phyloP scores from a whole-genome alignment of 2,888 invertebrate genomes.

The Cephalotes varians region DNA sequence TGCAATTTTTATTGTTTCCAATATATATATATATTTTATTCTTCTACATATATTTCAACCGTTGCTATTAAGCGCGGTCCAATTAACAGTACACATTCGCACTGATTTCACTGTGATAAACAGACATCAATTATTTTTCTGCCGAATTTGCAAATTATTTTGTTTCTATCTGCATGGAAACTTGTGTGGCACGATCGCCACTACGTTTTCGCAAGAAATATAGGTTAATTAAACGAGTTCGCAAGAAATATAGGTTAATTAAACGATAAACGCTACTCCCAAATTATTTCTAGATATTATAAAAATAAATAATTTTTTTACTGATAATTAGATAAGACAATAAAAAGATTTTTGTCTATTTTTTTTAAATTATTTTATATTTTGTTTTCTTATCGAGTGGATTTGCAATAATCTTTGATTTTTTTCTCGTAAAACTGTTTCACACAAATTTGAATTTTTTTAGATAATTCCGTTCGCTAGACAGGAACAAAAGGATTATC shows the following conservation, averaged over 20 bases:
- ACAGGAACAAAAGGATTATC: neutral
- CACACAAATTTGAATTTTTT: neutral
- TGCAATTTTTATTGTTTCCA: neutral
- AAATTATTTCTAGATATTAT: slow-evolving; percentile 6
- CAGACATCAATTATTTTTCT: slow-evolving; percentile 32
- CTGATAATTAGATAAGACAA: neutral
- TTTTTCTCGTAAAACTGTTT: neutral
- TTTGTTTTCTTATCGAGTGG: neutral
- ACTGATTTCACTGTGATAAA: slow-evolving; percentile 2
- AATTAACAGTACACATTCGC: slow-evolving; percentile 19
- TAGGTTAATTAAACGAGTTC: neutral
- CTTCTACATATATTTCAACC: neutral
- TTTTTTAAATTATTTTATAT: neutral
- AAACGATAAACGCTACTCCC: neutral
- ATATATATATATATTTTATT: neutral
- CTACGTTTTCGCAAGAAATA: neutral
- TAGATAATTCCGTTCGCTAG: neutral
- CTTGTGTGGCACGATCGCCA: neutral
- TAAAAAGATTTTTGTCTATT: neutral
- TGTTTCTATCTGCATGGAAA: neutral
- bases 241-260: neutral
- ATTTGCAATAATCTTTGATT: neutral
- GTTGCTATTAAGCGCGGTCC: neutral
- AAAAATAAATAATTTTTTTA: neutral
- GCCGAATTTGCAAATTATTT: neutral